phyloP scores from a whole-genome alignment of 2,113 vertebrate genomes.

The Prinia subflava region DNA sequence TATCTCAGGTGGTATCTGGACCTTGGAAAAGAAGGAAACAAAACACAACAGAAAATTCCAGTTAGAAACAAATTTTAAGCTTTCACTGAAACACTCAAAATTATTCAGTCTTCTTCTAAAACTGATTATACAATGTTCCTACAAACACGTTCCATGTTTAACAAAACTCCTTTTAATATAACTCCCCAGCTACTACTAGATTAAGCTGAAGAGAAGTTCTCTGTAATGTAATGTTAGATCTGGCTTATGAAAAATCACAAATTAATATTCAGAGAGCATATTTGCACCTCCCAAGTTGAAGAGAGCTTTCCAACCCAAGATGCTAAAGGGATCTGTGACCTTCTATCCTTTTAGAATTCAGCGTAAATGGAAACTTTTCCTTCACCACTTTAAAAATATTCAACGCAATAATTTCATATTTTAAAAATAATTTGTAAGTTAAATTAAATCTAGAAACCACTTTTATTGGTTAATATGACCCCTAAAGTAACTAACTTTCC shows the following conservation, averaged over 20 bases:
- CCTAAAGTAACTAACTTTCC: neutral
- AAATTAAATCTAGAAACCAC: neutral
- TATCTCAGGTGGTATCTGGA: slow-evolving; percentile 49
- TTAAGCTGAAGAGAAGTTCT: neutral
- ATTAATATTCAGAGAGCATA: neutral
- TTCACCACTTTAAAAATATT: neutral
- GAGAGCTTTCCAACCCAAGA: neutral
- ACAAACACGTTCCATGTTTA: neutral
- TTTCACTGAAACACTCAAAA: neutral
- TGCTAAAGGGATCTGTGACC: neutral
- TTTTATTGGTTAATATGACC: neutral
- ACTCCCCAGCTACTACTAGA: neutral
- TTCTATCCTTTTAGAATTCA: neutral
- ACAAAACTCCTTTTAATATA: neutral
- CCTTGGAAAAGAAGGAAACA: neutral
- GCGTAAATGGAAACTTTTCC: neutral
- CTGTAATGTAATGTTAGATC: neutral
- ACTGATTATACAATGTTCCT: neutral
- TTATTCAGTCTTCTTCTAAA: neutral
- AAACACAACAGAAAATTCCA: neutral
- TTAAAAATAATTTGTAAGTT: neutral
- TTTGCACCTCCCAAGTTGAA: neutral
- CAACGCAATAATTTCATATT: neutral
- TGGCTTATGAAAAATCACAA: neutral
- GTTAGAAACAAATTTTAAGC: neutral